Base-by-base conservation (phyloP, 2,113 vertebrate species). In the Symphodus melops region DNA sequence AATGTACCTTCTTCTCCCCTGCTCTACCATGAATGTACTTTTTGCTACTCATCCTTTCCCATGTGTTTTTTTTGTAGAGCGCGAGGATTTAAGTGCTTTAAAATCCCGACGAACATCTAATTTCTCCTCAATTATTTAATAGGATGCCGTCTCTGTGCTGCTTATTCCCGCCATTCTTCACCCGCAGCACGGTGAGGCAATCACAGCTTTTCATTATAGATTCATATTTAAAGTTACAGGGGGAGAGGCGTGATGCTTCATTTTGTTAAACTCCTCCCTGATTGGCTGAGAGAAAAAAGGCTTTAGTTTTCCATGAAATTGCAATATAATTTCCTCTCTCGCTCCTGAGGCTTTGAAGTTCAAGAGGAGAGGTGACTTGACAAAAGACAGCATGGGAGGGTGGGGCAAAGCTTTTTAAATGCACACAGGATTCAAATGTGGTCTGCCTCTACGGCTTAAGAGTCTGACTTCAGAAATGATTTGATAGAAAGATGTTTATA, bases 81-180 rank as follows among this genome's bases (percentile, higher is more conserved):
- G 54, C 36, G 33, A 64, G 70, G 76, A 89, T 86, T 83, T 85
- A 89, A 90, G 88, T 91, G 86, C 87, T 62, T 57, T 62, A 91
- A 91, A 79, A 90, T 89, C 80, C 58, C 37, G 53, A 92, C 80
- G 69, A 89, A 85, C 60, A 72, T 89, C 79, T 87, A 78, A 90
- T 90, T 90, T 89, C 81, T 84, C 79, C 56, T 69, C 84, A 90
- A 89, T 92, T 90, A 92, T 88, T 90, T 91, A 90, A 87, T 81
- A 88, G 86, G 85, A 92, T 88, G 87, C 83, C 2, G 16, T 86
- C 88, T 70, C 72, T 58, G 51, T 67, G 75, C 59, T 59, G 68
- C 80, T 74, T 89, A 77, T 84, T 87, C 77, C 70, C 73, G 52
- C 74, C 67, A 59, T 75, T 73, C 78, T 84, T 75, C 20, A 82